Percentiles rank a stretch among this genome's conserved stretches.
phyloP scores from a whole-genome alignment of 2,888 invertebrate genomes.

The Campaea margaritaria region DNA sequence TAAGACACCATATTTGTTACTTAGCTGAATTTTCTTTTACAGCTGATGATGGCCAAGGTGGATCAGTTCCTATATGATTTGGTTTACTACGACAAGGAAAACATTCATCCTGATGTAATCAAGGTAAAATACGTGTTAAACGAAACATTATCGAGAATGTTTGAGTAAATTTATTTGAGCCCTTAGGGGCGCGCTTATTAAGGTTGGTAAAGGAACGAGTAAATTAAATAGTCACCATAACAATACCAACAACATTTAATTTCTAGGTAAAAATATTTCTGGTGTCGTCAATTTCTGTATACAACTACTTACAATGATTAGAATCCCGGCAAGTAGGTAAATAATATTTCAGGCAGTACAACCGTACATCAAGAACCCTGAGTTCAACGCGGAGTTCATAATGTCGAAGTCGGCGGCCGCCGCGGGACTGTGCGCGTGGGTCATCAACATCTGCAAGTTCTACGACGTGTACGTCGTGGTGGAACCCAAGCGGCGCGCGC shows the following conservation, averaged over 20 bases:
- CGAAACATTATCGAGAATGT: too few relatives aligned
- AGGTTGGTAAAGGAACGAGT: too few relatives aligned
- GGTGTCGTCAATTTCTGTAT: too few relatives aligned
- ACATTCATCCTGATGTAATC: constrained; percentile 94
- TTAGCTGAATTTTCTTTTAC: constrained; percentile 40
- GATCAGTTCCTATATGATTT: constrained; percentile 94
- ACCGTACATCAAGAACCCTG: constrained; percentile 88
- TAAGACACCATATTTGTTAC: too few relatives aligned
- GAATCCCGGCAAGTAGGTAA: too few relatives aligned
- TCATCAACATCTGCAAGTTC: constrained; percentile 95
- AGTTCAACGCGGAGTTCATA: constrained; percentile 94
- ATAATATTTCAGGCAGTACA: constrained; percentile 70
- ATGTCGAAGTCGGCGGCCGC: constrained; percentile 95
- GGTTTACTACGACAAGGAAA: constrained; percentile 96
- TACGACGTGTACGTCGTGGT: constrained; percentile 96
- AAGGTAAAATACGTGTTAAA: constrained; percentile 83
- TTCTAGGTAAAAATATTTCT: too few relatives aligned
- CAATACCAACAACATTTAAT: too few relatives aligned
- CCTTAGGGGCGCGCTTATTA: too few relatives aligned
- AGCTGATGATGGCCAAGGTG: constrained; percentile 94
- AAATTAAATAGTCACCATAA: too few relatives aligned
- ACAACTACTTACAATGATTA: too few relatives aligned
- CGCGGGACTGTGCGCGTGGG: constrained; percentile 97
- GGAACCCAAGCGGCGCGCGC: constrained; percentile 95
- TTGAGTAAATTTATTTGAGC: too few relatives aligned